Evolutionary conservation across 2,888 invertebrate genomes (phyloP), one percentile per base, ranked within the genome.

Genomic region (Blastobasis adustella): DNA sequence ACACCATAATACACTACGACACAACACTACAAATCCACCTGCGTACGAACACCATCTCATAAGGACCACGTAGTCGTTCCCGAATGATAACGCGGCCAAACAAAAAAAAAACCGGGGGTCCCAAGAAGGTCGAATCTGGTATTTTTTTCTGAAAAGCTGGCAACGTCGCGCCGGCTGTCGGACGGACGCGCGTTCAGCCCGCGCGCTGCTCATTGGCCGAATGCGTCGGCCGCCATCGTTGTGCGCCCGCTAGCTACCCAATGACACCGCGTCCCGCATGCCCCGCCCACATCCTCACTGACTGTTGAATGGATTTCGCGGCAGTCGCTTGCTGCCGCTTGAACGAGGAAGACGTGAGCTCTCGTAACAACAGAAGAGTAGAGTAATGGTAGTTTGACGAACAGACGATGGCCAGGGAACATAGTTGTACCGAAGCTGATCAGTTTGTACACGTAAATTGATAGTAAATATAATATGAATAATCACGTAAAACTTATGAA

Each of bases 121-220:
- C 87, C 78, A 86, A 86, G 86, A 87, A 86, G 87, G 86, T 87
- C 86, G 87, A 87, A 86, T 86, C 83, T 83, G 83, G 82, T 86
- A 76, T 81, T 85, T 86, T 83, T 87, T 85, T 82, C 74, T 75
- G 73, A 73, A 78, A 78, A 86, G 82, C 83, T 86, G 85, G 87
- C 87, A 87, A 86, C 87, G 85, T 82, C 85, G 86, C 86, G 62
- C 67, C 69, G 68, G 69, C 74, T 65, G 76, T 71, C 74, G 77
- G 76, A 79, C 82, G 82, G 79, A 84, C 87, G 83, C 82, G 86
- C 87, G 87, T 87, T 84, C 82, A 69, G 73, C 78, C 73, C 78
- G 79, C 84, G 79, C 73, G 73, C 76, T 77, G 82, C 83, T 83
- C 79, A 88, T 88, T 88, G 88, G 87, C 81, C 79, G 69, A 86